Conservation (phyloP, 2,797 vertebrate genomes). For the Euthynnus affinis region DNA sequence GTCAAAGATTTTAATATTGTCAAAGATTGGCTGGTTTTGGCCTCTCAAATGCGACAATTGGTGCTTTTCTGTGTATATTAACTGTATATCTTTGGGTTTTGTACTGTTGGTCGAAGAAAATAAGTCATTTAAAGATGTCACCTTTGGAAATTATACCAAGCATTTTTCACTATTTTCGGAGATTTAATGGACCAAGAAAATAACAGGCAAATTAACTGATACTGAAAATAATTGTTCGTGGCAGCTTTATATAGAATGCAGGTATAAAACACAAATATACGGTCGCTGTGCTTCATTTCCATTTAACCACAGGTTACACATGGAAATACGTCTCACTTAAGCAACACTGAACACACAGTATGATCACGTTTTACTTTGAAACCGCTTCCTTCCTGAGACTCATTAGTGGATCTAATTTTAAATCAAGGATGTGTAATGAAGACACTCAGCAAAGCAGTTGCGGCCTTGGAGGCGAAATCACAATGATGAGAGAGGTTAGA, state of each 20-base stretch:
- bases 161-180: too few relatives aligned
- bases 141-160: too few relatives aligned
- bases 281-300: background rate
- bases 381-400: background rate
- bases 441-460: background rate
- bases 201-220: too few relatives aligned
- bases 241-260: background rate
- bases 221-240: too few relatives aligned
- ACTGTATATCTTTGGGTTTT: too few relatives aligned
- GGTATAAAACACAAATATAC: background rate
- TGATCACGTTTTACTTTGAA: background rate
- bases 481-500: background rate
- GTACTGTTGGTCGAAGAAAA: too few relatives aligned
- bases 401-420: background rate
- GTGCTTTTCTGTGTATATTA: too few relatives aligned
- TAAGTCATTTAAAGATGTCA: too few relatives aligned
- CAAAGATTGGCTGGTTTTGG: too few relatives aligned
- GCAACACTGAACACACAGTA: background rate
- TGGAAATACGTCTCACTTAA: background rate
- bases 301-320: slow-evolving; percentile 1
- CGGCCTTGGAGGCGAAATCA: background rate
- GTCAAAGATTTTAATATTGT: too few relatives aligned
- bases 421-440: background rate
- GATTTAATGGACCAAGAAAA: too few relatives aligned
- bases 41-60: too few relatives aligned